Conservation (phyloP, 2,888 invertebrate genomes). For the Cheilosia variabilis region DNA sequence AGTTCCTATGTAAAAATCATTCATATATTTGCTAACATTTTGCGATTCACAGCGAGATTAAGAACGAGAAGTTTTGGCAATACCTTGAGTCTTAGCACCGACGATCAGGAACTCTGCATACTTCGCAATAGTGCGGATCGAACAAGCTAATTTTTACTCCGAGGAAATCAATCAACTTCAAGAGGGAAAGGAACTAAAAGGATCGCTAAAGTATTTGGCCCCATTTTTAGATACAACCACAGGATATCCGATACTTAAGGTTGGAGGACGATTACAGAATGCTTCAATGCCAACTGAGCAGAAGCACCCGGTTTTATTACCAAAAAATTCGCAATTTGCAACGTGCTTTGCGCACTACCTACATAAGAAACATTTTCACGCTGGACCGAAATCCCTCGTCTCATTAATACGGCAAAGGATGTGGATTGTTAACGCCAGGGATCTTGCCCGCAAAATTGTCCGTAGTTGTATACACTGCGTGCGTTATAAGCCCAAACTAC, state of each 20-base stretch:
- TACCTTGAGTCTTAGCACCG: background rate
- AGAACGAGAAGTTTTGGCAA: background rate
- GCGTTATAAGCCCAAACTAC: constrained; percentile 25
- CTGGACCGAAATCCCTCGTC: constrained; percentile 34
- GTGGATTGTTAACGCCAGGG: constrained; percentile 38
- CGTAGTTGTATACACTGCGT: constrained; percentile 34
- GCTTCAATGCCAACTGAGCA: background rate
- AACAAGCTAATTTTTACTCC: background rate
- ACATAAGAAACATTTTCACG: constrained; percentile 27
- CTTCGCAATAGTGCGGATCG: background rate
- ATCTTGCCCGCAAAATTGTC: constrained; percentile 16
- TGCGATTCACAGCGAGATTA: constrained; percentile 3
- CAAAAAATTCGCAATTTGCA: constrained; percentile 8
- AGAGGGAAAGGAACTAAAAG: constrained; percentile 12
- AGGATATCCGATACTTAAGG: constrained; percentile 25
- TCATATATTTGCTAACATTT: constrained; percentile 28
- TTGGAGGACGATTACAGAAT: constrained; percentile 42
- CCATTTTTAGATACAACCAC: constrained; percentile 49
- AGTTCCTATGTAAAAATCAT: constrained; percentile 11
- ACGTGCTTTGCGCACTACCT: background rate
- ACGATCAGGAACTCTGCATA: constrained; percentile 6
- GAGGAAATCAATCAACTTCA: constrained; percentile 2
- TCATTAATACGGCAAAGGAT: constrained; percentile 20
- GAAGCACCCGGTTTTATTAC: constrained; percentile 15
- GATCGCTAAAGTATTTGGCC: constrained; percentile 22